phyloP scores from a whole-genome alignment of 2,113 vertebrate genomes.

The Penelope pileata region DNA sequence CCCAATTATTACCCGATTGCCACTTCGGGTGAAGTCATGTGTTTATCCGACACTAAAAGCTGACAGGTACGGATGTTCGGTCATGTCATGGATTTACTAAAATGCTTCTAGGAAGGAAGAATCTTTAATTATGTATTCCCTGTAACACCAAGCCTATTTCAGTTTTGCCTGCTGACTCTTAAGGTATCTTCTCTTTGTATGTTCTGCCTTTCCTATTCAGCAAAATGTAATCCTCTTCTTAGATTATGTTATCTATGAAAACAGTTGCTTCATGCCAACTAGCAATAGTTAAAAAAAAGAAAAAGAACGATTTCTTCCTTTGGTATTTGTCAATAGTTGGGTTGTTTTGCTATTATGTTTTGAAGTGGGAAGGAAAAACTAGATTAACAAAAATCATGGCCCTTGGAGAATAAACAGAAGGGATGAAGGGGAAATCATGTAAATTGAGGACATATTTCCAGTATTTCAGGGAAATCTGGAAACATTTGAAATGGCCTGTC shows the following conservation, averaged over 20 bases:
- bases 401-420: neutral
- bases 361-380: neutral
- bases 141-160: neutral
- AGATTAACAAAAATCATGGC: neutral
- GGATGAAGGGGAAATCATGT: neutral
- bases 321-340: neutral
- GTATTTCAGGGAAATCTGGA: conserved; percentile 6
- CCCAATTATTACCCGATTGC: neutral
- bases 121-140: neutral
- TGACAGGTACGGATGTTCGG: neutral
- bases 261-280: neutral
- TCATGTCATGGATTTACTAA: neutral
- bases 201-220: neutral
- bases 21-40: neutral
- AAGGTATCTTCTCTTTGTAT: neutral
- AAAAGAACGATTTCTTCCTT: neutral
- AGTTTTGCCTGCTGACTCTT: neutral
- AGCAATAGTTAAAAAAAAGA: neutral
- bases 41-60: neutral
- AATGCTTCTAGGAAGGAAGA: neutral
- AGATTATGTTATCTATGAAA: neutral
- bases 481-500: neutral
- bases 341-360: neutral
- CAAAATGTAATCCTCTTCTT: neutral
- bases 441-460: neutral